phyloP scores from a whole-genome alignment of 2,888 invertebrate species.

The Euplexia lucipara region DNA sequence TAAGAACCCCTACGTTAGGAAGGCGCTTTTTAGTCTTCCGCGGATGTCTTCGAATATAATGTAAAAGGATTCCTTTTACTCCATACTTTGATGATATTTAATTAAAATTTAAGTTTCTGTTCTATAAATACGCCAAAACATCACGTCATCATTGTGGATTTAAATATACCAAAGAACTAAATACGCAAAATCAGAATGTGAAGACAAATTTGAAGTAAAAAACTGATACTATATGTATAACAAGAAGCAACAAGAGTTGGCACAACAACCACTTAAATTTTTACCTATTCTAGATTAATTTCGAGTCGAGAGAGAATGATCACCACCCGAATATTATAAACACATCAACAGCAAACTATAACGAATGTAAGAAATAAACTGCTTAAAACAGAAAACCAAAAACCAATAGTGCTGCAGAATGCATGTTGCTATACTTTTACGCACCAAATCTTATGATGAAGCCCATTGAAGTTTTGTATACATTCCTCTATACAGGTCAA shows the following conservation, averaged over 20 bases:
- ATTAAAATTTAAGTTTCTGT: too few species aligned
- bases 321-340: background rate
- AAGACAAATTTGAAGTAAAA: background rate
- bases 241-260: too few species aligned
- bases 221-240: background rate
- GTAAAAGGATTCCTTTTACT: too few species aligned
- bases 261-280: background rate
- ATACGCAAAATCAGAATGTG: background rate
- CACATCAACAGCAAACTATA: background rate
- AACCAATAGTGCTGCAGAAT: background rate
- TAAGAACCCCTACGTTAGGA: slow-evolving; percentile 8
- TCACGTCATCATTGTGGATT: too few species aligned
- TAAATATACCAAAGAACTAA: too few species aligned
- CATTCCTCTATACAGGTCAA: background rate
- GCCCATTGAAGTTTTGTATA: background rate
- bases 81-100: too few species aligned
- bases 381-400: slow-evolving; percentile 1
- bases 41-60: too few species aligned
- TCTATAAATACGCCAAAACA: too few species aligned
- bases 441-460: slow-evolving; percentile 8
- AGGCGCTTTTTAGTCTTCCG: background rate
- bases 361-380: background rate
- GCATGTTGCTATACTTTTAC: background rate
- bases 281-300: slow-evolving; percentile 3
- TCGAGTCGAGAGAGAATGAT: background rate